These are phyloP conservation scores for Hyles euphorbiae DNA, from an alignment of 1,140 invertebrate genomes.

Conservation along the genomic window DNA sequence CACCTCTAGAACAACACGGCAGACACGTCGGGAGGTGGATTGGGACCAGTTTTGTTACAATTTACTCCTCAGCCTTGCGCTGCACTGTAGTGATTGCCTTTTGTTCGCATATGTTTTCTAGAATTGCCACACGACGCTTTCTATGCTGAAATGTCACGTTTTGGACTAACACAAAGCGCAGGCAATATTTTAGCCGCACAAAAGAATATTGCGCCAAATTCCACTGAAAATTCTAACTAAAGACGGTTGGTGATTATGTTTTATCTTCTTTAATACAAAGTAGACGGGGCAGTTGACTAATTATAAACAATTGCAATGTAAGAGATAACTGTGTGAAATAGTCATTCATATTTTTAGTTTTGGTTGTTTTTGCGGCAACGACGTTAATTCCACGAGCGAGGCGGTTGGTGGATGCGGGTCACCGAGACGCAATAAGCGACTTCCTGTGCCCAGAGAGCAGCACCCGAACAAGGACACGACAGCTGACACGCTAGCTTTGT, in stretches of 20 bases:
- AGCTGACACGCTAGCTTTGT: slow-evolving; percentile 29
- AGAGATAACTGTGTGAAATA: too few species aligned
- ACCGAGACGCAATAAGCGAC: slow-evolving; percentile 51
- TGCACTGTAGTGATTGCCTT: slow-evolving; percentile 3
- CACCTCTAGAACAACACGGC: too few species aligned
- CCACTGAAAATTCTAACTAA: neutral
- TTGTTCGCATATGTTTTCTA: slow-evolving; percentile 1
- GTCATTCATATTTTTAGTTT: slow-evolving; percentile 2
- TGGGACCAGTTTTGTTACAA: neutral
- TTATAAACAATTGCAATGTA: too few species aligned
- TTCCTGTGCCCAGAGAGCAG: slow-evolving; percentile 49
- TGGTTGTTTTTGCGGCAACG: too few species aligned
- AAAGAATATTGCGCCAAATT: neutral
- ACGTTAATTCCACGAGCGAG: slow-evolving; percentile 2
- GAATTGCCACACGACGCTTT: slow-evolving; percentile 4
- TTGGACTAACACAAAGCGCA: too few species aligned
- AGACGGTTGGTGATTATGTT: too few species aligned
- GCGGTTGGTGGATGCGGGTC: slow-evolving; percentile 45
- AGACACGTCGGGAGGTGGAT: too few species aligned
- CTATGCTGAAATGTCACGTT: neutral
- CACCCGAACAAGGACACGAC: slow-evolving; percentile 46
- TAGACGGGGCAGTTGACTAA: too few species aligned
- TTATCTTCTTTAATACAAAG: too few species aligned
- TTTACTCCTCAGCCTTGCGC: neutral
- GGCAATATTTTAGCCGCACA: neutral